Base-by-base conservation (phyloP, 2,888 invertebrate species). In the Abscondita cerata region DNA sequence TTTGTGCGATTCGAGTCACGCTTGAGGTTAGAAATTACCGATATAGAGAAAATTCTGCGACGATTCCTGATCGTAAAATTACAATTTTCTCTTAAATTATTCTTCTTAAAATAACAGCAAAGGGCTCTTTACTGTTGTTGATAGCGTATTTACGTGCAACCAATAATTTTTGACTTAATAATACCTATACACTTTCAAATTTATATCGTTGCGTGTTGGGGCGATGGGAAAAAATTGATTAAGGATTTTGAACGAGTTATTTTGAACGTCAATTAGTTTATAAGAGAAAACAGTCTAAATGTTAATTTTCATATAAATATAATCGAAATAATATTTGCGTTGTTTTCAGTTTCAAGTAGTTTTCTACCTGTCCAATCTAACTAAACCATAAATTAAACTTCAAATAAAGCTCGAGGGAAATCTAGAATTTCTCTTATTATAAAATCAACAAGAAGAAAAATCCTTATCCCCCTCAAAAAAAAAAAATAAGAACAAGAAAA, bases 401-500 rank as follows among this genome's bases (percentile, higher is more conserved):
- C 2, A 56, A 50, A 16, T 12, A 33, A 41, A 41, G n/a, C 56
- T 33, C 50, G 2, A 6, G 48, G 55, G 44, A 53, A 53, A 53
- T 53, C 18, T 18, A 12, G 33, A 13, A 15, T 46, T 15, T 31
- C n/a, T 40, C 38, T 13, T 19, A 19, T 58, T 18, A 44, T 40
- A 52, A 52, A 58, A 51, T 44, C 44, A 41, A 52, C 34, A 41
- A 58, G 15, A 52, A 52, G 46, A n/a, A 52, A 48, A 51, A 34
- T 20, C 19, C 25, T 2, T 25, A 25, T 6, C n/a, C n/a, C n/a
- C n/a, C n/a, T n/a, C n/a, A n/a, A n/a, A n/a, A 12, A 34, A 51
- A 9, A 34, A 33, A 51, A 20, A 19, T 19, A 41, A 15, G 25
- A 11, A 36, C 13, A 59, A 59, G 38, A 53, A 53, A 53, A 41